Evolutionary conservation across 2,113 vertebrate species (phyloP).

Genomic region (Marcusenius ussheri): DNA sequence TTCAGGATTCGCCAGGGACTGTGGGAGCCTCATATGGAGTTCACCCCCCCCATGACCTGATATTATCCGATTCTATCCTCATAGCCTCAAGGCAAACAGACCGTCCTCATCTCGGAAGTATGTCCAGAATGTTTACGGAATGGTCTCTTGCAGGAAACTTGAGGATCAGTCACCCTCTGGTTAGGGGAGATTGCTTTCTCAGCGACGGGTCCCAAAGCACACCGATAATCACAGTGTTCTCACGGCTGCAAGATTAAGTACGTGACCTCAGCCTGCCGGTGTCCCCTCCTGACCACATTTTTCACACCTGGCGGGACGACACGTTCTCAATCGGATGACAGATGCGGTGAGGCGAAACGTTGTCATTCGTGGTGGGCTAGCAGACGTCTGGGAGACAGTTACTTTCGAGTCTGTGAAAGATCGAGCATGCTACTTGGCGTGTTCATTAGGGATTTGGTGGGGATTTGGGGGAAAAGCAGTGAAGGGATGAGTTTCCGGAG

Average conservation of each 20-base stretch:
- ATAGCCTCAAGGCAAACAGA: not conserved
- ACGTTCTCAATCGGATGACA: not conserved
- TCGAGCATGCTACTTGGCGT: not conserved
- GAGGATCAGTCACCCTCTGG: not conserved
- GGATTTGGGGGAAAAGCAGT: not conserved
- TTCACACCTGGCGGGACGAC: not conserved
- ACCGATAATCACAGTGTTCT: not conserved
- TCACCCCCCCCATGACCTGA: not conserved
- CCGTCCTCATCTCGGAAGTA: not conserved
- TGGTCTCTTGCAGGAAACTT: not conserved
- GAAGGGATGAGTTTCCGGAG: not conserved
- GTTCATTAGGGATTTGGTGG: not conserved
- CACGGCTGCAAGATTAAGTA: not conserved
- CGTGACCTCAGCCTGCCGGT: not conserved
- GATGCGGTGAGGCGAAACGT: not conserved
- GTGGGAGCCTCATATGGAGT: not conserved
- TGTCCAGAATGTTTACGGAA: not conserved
- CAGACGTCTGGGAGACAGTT: not conserved
- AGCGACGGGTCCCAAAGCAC: not conserved
- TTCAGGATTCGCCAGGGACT: not conserved
- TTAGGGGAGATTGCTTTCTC: not conserved
- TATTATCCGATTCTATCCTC: not conserved
- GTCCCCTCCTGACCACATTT: not conserved
- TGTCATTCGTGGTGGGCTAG: not conserved
- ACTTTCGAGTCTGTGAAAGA: not conserved